phyloP scores from a whole-genome alignment of 2,888 invertebrate genomes.

The Aleiodes alternator region DNA sequence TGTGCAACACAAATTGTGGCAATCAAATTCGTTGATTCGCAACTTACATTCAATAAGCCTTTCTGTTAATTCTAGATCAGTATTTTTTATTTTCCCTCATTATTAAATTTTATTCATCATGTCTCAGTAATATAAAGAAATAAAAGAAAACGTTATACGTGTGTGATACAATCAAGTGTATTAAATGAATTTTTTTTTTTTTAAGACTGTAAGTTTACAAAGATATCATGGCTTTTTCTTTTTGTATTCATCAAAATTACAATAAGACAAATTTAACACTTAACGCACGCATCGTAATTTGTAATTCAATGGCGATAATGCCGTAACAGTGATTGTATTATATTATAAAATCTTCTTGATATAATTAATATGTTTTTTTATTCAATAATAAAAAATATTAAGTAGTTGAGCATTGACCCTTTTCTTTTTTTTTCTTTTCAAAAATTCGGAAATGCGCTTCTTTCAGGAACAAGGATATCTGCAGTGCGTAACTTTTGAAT shows the following conservation, averaged over 20 bases:
- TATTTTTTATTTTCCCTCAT: constrained; percentile 13
- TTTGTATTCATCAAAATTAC: constrained; percentile 2
- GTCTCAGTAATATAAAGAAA: too few species aligned
- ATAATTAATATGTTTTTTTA: constrained; percentile 31
- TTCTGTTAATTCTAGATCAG: constrained; percentile 22
- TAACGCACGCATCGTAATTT: constrained; percentile 31
- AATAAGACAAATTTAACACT: constrained; percentile 10
- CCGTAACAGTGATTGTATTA: constrained; percentile 30
- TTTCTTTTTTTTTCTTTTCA: neutral
- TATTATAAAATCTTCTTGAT: constrained; percentile 17
- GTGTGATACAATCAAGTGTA: constrained; percentile 1
- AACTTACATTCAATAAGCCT: constrained; percentile 21
- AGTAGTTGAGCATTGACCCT: neutral
- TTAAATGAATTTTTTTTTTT: constrained; percentile 9
- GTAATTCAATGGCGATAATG: constrained; percentile 11
- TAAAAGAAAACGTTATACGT: too few species aligned
- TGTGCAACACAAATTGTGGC: neutral
- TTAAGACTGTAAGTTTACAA: constrained; percentile 20
- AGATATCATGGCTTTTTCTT: constrained; percentile 2
- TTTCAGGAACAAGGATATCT: too few species aligned
- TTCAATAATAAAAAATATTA: neutral
- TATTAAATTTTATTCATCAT: too few species aligned
- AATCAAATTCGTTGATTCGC: too few species aligned
- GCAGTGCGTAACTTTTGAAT: too few species aligned
- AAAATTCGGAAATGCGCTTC: too few species aligned